These are phyloP conservation scores for Caenorhabditis brenneri DNA, from an alignment of 1,140 invertebrate species.

Conservation along the genomic window DNA sequence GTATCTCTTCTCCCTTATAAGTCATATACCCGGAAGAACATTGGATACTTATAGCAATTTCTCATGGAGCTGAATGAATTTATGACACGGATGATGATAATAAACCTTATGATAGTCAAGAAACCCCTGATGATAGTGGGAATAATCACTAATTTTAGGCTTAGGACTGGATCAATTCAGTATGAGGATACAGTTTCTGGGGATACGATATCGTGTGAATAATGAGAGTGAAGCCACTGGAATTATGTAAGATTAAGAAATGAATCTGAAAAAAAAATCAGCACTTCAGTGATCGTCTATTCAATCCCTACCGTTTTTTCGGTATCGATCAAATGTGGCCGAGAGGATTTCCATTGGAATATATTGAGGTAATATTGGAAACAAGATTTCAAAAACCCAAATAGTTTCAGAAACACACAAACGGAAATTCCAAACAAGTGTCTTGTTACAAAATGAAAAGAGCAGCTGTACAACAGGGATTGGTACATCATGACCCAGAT, in stretches of 20 bases:
- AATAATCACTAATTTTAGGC: background rate
- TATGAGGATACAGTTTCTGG: background rate
- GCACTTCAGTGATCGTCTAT: background rate
- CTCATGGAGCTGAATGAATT: conserved; percentile 67
- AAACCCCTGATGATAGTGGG: background rate
- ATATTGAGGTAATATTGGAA: conserved; percentile 45
- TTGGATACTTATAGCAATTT: conserved; percentile 64
- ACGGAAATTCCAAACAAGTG: background rate
- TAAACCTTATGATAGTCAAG: conserved; percentile 54
- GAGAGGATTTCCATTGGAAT: conserved; percentile 67
- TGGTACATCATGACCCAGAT: conserved; percentile 71
- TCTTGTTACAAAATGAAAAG: conserved; percentile 39
- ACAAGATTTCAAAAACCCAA: background rate
- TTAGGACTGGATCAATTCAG: background rate
- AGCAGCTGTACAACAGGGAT: conserved; percentile 69
- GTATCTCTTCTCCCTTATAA: conserved; percentile 54
- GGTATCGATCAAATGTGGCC: conserved; percentile 70
- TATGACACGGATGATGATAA: conserved; percentile 72
- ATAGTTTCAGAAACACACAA: conserved; percentile 22
- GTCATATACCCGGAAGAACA: conserved; percentile 61
- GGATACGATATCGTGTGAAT: background rate
- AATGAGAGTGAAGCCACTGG: background rate
- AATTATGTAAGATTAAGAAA: background rate
- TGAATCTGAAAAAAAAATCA: too few species aligned
- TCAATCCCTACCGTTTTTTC: conserved; percentile 70